These are phyloP conservation scores for Lasaia peninsularis DNA, from an alignment of 1,140 invertebrate genomes.

Conservation along the genomic window DNA sequence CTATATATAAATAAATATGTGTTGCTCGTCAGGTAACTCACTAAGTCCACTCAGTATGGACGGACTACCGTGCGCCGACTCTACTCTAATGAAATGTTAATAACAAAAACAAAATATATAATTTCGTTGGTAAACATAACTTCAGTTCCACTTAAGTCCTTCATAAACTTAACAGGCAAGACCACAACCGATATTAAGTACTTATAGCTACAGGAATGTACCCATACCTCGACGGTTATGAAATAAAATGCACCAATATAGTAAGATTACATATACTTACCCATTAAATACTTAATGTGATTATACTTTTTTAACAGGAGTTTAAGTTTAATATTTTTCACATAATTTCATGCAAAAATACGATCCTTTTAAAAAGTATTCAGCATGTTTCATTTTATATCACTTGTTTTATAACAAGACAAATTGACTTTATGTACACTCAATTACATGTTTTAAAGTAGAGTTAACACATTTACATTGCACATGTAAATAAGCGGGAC, in stretches of 20 bases:
- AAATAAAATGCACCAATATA: constrained; percentile 3
- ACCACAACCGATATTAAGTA: constrained; percentile 79
- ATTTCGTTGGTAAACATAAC: constrained; percentile 77
- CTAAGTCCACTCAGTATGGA: constrained; percentile 52
- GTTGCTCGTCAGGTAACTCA: constrained; percentile 72
- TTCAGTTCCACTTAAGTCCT: constrained; percentile 71
- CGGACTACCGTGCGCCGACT: constrained; percentile 50
- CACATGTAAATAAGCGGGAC: too few species aligned
- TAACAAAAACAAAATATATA: constrained; percentile 67
- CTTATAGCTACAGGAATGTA: constrained; percentile 77
- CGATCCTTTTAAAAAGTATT: too few species aligned
- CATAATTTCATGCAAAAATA: too few species aligned
- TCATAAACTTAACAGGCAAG: constrained; percentile 77
- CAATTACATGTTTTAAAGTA: too few species aligned
- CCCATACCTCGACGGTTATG: neutral
- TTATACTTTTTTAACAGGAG: neutral
- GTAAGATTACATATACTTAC: neutral
- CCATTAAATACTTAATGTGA: neutral
- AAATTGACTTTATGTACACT: too few species aligned
- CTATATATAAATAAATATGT: constrained; percentile 71
- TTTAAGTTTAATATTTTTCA: too few species aligned
- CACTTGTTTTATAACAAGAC: too few species aligned
- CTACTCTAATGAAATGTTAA: constrained; percentile 48
- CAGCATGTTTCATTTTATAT: too few species aligned
- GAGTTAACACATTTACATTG: too few species aligned